Evolutionary conservation across 2,797 vertebrate genomes (phyloP), one percentile per base, ranked within the genome.

Genomic region (Ceyx erithaca): DNA sequence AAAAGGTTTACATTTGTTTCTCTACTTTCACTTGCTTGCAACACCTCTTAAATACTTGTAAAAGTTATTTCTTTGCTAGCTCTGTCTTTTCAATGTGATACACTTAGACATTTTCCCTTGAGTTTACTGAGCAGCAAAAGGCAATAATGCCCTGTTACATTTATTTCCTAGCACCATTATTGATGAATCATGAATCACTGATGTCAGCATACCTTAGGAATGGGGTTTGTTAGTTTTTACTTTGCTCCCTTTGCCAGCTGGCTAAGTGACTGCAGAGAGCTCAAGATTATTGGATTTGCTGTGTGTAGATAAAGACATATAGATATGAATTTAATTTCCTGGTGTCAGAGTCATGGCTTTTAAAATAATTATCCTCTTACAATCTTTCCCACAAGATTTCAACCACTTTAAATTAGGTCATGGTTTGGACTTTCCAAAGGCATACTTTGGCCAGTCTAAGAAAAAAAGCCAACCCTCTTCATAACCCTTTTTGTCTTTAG

Each of bases 261-360:
- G 93, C 95, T 93, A 95, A 96, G 84, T 92, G 93, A 92, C 92
- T 94, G 85, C 87, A 94, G 79, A 95, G 89, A 94, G 89, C 81
- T 87, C 86, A 84, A 87, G 88, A 94, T 95, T 95, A 96, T 96
- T 95, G 93, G 94, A 96, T 94, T 96, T 96, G 57, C 59, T 94
- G 76, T 92, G 90, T 95, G 80, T 94, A 96, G 94, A 96, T 96
- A 96, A 94, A 96, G 92, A 95, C 94, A 87, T 83, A 94, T 81
- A 96, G 94, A 93, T 96, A 94, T 80, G 93, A 96, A 95, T 96
- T 96, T 96, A 94, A 96, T 96, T 96, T 96, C 94, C 96, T 96
- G 93, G 93, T 96, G 96, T 96, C 94, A 94, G 92, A 95, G 90
- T 90, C 92, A 80, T 79, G 72, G 93, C 77, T 95, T 94, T 94